Evolutionary conservation across 2,113 vertebrate species (phyloP).

Genomic region (Nothobranchius kuhntae): DNA sequence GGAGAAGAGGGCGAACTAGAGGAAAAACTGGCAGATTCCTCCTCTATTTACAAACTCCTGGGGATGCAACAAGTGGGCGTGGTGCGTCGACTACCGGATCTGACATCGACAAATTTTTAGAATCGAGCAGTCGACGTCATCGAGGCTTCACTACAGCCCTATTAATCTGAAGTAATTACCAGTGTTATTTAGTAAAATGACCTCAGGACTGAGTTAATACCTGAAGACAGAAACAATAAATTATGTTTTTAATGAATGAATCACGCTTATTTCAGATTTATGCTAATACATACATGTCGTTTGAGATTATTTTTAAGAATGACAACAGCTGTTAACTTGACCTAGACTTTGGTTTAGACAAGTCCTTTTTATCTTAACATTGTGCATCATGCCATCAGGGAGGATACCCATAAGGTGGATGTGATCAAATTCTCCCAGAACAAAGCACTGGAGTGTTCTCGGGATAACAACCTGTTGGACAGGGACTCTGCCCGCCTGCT

Average conservation of each 20-base stretch:
- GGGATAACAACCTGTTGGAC: slow-evolving; percentile 87
- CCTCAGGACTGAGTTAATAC: neutral
- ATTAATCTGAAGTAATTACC: too few species aligned
- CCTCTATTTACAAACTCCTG: too few species aligned
- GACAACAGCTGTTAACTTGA: neutral
- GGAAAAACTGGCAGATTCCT: too few species aligned
- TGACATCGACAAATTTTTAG: too few species aligned
- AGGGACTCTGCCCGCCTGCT: slow-evolving; percentile 92
- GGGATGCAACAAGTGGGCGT: too few species aligned
- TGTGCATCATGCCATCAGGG: slow-evolving; percentile 72
- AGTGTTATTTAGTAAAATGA: too few species aligned
- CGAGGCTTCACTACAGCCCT: too few species aligned
- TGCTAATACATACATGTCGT: neutral
- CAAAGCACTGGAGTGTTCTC: slow-evolving; percentile 87
- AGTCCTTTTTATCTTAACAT: neutral
- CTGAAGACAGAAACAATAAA: neutral
- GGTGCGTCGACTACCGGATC: too few species aligned
- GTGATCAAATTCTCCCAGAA: slow-evolving; percentile 98
- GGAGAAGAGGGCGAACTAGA: too few species aligned
- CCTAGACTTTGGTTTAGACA: neutral
- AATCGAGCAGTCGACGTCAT: too few species aligned
- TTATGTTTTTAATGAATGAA: too few species aligned
- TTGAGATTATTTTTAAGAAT: neutral
- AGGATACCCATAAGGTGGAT: slow-evolving; percentile 98
- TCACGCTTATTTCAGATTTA: too few species aligned